Base-by-base conservation (phyloP, 2,113 vertebrate species). In the Regulus satrapa region DNA sequence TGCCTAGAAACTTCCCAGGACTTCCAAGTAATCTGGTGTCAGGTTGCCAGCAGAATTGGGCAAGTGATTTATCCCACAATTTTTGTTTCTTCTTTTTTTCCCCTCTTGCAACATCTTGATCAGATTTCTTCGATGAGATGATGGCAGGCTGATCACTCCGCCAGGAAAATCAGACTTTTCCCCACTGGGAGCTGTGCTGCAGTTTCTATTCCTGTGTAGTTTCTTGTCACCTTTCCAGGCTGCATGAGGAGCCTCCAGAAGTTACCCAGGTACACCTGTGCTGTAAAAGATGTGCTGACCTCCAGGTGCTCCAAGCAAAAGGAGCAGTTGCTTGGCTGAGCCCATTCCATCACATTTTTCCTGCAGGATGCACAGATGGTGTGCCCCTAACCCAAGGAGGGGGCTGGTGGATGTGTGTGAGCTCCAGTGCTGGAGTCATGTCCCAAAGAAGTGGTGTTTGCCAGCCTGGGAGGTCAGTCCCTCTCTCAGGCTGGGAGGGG, bases 1-100 rank as follows among this genome's bases (percentile, higher is more conserved):
- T 84, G 46, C 38, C 77, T 97, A 93, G 80, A 92, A 91, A 80
- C 51, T 74, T 36, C 87, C 55, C 80, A 95, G 68, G 61, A 58
- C 23, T 86, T 94, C 83, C 89, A 83, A 96, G 79, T 45, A 48
- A 54, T 80, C 76, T 58, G 54, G 45, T 88, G 75, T 92, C 79
- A 73, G 38, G 20, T 4, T 86, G 72, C 72, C 86, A 87, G 95
- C 34, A 58, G 69, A 78, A 80, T 7, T 59, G 69, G 61, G 69
- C 52, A 89, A 87, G 71, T 78, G 1, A 74, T 74, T 84, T 58
- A 89, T 67, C 76, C 43, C 41, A 80, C 32, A 45, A 38, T 32
- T 86, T 86, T 54, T 69, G 34, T 59, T 34, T 75, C 25, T 80
- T 72, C 26, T 58, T 36, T 63, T 72, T 62, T 36, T 5, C 18